A percentile compares a stretch with the other conserved stretches of the same genome.
These are phyloP conservation scores for Amyelois transitella DNA, from an alignment of 1,140 invertebrate species.

Conservation along the genomic window DNA sequence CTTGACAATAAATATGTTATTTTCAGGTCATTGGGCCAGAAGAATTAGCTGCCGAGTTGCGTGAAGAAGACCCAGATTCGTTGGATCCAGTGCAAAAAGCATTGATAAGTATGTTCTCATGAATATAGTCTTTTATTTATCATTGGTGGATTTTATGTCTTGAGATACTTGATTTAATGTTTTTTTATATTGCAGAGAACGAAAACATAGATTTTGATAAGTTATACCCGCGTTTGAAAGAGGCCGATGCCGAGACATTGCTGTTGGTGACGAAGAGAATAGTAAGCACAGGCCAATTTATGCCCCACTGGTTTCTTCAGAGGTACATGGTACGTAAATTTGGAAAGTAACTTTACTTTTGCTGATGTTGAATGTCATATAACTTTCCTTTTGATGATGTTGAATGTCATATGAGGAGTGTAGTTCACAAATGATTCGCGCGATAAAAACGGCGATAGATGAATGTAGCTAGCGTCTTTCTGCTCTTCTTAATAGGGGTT, in stretches of 20 bases:
- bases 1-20: no score
- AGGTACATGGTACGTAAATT: slow-evolving; percentile 56
- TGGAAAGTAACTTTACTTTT: not conserved
- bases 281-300: slow-evolving; percentile 59
- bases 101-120: slow-evolving; percentile 40
- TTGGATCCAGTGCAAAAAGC: slow-evolving; percentile 49
- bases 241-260: slow-evolving; percentile 52
- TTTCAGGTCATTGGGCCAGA: slow-evolving; percentile 60
- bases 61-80: slow-evolving; percentile 54
- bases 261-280: slow-evolving; percentile 56
- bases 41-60: slow-evolving; percentile 56
- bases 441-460: no score
- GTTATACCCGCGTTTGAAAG: slow-evolving; percentile 45
- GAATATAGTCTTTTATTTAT: not conserved
- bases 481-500: no score
- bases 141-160: not conserved
- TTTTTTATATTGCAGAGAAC: slow-evolving; percentile 30
- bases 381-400: no score
- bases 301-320: slow-evolving; percentile 64
- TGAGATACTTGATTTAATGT: not conserved
- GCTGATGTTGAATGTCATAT: not conserved
- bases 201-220: slow-evolving; percentile 55
- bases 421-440: no score
- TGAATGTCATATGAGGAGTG: no score
- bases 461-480: no score